These are phyloP conservation scores for Lypha dubia DNA, from an alignment of 2,888 invertebrate species.

Conservation along the genomic window DNA sequence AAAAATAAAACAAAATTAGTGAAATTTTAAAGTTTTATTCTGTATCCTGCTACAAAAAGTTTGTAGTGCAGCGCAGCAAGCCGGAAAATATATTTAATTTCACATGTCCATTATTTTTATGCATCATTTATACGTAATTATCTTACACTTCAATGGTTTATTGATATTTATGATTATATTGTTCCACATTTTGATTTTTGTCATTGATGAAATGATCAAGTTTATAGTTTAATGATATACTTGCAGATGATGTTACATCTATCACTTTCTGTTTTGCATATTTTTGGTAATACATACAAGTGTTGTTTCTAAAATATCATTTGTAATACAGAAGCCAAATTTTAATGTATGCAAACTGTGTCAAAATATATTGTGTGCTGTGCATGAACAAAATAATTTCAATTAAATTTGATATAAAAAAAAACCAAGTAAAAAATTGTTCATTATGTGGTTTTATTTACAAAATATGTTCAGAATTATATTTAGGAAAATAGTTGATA, in stretches of 20 bases:
- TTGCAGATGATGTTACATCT: constrained; percentile 29
- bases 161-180: constrained; percentile 4
- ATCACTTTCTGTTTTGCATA: neutral
- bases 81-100: neutral
- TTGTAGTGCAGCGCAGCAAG: too few relatives aligned
- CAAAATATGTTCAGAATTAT: too few relatives aligned
- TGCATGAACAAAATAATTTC: neutral
- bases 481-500: too few relatives aligned
- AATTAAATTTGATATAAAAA: too few relatives aligned
- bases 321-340: constrained; percentile 27
- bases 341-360: neutral
- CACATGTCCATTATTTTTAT: neutral
- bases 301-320: neutral
- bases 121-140: neutral
- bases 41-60: too few relatives aligned
- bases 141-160: constrained; percentile 12
- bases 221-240: constrained; percentile 2
- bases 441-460: too few relatives aligned
- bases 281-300: neutral
- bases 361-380: neutral
- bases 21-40: too few relatives aligned
- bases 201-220: constrained; percentile 50
- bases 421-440: too few relatives aligned
- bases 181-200: constrained; percentile 27
- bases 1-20: too few relatives aligned